A percentile compares a stretch with the other conserved stretches of the same genome.
Conservation (phyloP, 2,888 invertebrate species). For the Fragum fragum region DNA sequence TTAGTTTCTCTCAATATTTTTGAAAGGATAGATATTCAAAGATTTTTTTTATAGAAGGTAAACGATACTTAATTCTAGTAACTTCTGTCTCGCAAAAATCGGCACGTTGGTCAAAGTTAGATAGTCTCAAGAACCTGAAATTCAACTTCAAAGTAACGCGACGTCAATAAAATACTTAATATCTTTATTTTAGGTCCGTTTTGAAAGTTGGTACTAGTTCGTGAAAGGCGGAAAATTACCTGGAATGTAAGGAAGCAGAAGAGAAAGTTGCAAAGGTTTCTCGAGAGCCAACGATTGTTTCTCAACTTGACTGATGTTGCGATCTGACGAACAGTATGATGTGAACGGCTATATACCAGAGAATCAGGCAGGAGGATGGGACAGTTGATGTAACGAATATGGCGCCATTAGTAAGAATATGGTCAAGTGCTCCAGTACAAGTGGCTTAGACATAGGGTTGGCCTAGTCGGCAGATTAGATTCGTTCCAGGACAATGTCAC, state of each 20-base stretch:
- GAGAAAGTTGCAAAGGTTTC: slow-evolving; percentile 73
- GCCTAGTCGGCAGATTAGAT: slow-evolving; percentile 42
- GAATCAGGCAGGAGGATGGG: slow-evolving; percentile 42
- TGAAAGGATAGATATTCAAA: too few relatives aligned
- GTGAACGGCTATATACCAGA: slow-evolving; percentile 77
- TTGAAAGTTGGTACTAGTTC: slow-evolving; percentile 53
- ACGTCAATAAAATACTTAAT: too few relatives aligned
- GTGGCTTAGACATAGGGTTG: not conserved
- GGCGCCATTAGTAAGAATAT: slow-evolving; percentile 9
- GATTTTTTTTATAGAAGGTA: too few relatives aligned
- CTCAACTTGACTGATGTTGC: slow-evolving; percentile 79
- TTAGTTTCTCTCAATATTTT: too few relatives aligned
- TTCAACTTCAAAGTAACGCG: too few relatives aligned
- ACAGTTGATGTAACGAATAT: slow-evolving; percentile 55
- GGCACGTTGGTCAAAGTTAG: too few relatives aligned
- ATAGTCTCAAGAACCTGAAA: too few relatives aligned
- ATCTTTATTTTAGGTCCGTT: slow-evolving; percentile 40
- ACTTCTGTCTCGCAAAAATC: too few relatives aligned
- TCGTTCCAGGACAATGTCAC: slow-evolving; percentile 66
- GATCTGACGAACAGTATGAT: slow-evolving; percentile 75
- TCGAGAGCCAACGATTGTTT: slow-evolving; percentile 69
- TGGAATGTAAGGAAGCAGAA: slow-evolving; percentile 72
- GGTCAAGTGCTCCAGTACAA: not conserved
- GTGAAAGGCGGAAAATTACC: slow-evolving; percentile 75
- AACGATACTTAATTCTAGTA: too few relatives aligned